phyloP scores from a whole-genome alignment of 1,140 invertebrate genomes.

The Trachymyrmex cornetzi region DNA sequence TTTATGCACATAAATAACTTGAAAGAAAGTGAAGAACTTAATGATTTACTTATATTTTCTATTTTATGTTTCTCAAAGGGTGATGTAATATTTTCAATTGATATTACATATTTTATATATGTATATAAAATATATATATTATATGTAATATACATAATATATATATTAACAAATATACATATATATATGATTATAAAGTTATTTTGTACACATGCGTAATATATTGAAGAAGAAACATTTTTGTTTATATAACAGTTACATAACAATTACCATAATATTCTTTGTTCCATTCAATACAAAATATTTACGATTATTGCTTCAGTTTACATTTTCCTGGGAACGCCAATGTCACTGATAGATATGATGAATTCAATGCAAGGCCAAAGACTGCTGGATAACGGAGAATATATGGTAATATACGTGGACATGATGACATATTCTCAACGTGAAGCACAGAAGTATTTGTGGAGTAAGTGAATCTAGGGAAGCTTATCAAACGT shows the following conservation, averaged over 20 bases:
- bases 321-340: conserved; percentile 98
- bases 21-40: too few relatives aligned
- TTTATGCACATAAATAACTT: too few relatives aligned
- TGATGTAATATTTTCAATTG: too few relatives aligned
- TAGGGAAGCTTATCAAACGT: conserved; percentile 9
- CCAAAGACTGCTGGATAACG: conserved; percentile 94
- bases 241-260: neutral
- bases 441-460: conserved; percentile 92
- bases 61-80: too few relatives aligned
- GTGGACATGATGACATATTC: conserved; percentile 96
- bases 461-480: conserved; percentile 94
- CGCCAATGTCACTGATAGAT: conserved; percentile 92
- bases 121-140: too few relatives aligned
- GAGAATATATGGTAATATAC: conserved; percentile 98
- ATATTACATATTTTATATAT: too few relatives aligned
- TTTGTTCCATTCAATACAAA: neutral
- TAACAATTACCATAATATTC: neutral
- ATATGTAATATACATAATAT: too few relatives aligned
- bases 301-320: conserved; percentile 60
- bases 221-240: too few relatives aligned
- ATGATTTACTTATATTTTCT: too few relatives aligned
- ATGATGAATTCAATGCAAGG: conserved; percentile 97
- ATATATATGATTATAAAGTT: too few relatives aligned
- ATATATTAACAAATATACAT: too few relatives aligned
- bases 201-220: too few relatives aligned